Conservation (phyloP, 2,797 vertebrate species). For the Cyprinella venusta region DNA sequence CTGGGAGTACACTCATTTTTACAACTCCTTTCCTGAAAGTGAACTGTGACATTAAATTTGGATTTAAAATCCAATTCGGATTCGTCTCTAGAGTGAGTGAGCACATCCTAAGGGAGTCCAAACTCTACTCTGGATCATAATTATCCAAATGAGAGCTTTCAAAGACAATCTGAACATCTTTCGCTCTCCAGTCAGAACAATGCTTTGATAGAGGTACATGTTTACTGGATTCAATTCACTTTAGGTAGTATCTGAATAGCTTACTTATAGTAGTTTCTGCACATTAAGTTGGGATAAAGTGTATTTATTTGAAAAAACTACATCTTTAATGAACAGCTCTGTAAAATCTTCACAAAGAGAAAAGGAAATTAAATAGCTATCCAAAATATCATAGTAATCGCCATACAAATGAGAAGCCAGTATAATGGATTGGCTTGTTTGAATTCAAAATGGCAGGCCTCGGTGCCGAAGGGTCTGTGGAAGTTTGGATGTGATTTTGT, state of each 20-base stretch:
- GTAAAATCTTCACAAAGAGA: no score
- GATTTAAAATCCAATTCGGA: neutral
- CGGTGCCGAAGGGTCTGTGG: neutral
- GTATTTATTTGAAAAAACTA: no score
- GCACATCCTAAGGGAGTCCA: neutral
- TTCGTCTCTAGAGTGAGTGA: conserved; percentile 1
- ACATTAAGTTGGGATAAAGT: neutral
- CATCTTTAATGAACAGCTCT: no score
- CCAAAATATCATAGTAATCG: neutral
- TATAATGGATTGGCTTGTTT: neutral
- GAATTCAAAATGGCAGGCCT: conserved; percentile 17
- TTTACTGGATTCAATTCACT: neutral
- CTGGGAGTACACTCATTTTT: neutral
- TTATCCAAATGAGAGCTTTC: neutral
- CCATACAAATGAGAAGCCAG: neutral
- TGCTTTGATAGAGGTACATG: neutral
- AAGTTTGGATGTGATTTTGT: conserved; percentile 3
- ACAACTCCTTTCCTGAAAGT: neutral
- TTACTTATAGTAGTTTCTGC: neutral
- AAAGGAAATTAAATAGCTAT: neutral
- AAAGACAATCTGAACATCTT: neutral
- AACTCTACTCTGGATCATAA: neutral
- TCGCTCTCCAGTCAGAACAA: neutral
- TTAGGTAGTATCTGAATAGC: neutral
- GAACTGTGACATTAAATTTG: neutral